These are phyloP conservation scores for Battus philenor DNA, from an alignment of 1,140 invertebrate genomes.

Conservation along the genomic window DNA sequence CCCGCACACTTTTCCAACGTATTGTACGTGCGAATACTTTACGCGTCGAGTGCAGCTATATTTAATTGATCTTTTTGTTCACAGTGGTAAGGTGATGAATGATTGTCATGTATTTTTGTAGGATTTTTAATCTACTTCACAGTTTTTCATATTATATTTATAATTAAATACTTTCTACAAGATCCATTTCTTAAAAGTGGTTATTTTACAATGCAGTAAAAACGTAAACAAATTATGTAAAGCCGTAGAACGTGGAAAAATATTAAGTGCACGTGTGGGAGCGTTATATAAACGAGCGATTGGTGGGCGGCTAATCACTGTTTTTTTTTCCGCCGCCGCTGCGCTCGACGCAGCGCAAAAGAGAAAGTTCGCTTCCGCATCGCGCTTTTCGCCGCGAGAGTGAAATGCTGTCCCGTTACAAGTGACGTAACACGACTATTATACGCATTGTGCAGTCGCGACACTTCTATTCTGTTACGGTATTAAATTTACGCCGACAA, in stretches of 20 bases:
- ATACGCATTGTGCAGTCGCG: constrained; percentile 38
- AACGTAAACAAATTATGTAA: constrained; percentile 2
- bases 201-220: not conserved
- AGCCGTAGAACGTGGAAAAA: constrained; percentile 8
- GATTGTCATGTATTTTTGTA: not conserved
- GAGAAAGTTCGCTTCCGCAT: constrained; percentile 73
- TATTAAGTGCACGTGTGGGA: constrained; percentile 4
- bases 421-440: constrained; percentile 63
- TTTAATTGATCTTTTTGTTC: constrained; percentile 19
- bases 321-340: constrained; percentile 39
- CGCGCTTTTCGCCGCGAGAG: constrained; percentile 68
- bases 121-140: no score
- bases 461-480: constrained; percentile 26
- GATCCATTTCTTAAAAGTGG: no score
- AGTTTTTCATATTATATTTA: no score
- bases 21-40: constrained; percentile 51
- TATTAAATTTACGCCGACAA: constrained; percentile 27
- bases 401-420: constrained; percentile 71
- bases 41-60: constrained; percentile 31
- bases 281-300: constrained; percentile 10
- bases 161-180: no score
- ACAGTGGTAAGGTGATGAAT: not conserved
- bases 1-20: constrained; percentile 51
- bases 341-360: constrained; percentile 50
- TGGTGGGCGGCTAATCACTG: constrained; percentile 21